phyloP scores from a whole-genome alignment of 2,888 invertebrate species.

The Troides helena region DNA sequence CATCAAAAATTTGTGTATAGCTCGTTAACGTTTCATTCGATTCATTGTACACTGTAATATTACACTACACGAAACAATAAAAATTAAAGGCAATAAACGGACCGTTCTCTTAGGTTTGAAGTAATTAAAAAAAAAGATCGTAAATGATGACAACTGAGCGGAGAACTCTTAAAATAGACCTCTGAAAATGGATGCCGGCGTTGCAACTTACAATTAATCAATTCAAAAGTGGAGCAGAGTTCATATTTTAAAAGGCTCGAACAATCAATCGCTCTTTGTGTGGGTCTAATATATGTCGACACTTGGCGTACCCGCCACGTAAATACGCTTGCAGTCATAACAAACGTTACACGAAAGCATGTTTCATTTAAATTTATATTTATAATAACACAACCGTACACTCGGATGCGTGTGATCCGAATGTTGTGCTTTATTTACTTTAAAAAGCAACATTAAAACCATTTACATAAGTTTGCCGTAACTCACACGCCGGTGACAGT shows the following conservation, averaged over 20 bases:
- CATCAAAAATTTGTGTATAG: too few relatives aligned
- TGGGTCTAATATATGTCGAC: slow-evolving; percentile 70
- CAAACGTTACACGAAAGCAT: slow-evolving; percentile 71
- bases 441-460: slow-evolving; percentile 41
- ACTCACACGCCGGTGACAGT: slow-evolving; percentile 29
- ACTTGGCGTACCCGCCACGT: slow-evolving; percentile 49
- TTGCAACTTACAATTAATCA: slow-evolving; percentile 73
- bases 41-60: too few relatives aligned
- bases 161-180: slow-evolving; percentile 61
- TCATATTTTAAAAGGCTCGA: slow-evolving; percentile 65
- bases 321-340: slow-evolving; percentile 70
- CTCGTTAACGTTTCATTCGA: too few relatives aligned
- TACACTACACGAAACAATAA: too few relatives aligned
- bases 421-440: slow-evolving; percentile 50
- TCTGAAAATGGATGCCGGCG: slow-evolving; percentile 49
- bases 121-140: slow-evolving; percentile 60
- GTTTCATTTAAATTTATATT: slow-evolving; percentile 75
- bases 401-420: slow-evolving; percentile 59
- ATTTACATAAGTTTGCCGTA: slow-evolving; percentile 45
- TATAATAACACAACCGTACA: slow-evolving; percentile 66
- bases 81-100: too few relatives aligned
- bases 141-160: slow-evolving; percentile 56
- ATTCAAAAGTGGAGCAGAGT: slow-evolving; percentile 66
- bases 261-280: slow-evolving; percentile 74
- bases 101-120: slow-evolving; percentile 30